Conservation (phyloP, 2,888 invertebrate genomes). For the Rotaria macrura region DNA sequence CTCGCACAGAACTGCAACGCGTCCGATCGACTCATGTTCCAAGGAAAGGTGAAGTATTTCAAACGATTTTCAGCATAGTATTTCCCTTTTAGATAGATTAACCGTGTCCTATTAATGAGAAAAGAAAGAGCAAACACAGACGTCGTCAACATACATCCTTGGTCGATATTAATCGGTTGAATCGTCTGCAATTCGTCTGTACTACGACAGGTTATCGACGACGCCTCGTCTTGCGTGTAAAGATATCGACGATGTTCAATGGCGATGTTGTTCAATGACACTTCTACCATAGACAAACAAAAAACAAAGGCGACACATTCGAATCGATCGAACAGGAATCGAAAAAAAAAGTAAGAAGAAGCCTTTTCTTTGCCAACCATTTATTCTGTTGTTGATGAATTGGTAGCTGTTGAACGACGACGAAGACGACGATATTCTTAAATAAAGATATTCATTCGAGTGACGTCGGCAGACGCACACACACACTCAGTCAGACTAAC, state of each 20-base stretch:
- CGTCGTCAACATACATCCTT: neutral
- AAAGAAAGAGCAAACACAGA: too few relatives aligned
- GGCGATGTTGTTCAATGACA: neutral
- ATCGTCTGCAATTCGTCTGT: neutral
- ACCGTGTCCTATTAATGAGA: too few relatives aligned
- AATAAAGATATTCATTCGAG: neutral
- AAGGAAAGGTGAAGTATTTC: neutral
- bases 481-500: neutral
- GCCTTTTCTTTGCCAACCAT: neutral
- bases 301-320: too few relatives aligned
- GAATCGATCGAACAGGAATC: too few relatives aligned
- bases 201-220: conserved; percentile 1
- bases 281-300: neutral
- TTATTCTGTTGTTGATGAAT: neutral
- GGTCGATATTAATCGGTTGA: neutral
- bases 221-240: neutral
- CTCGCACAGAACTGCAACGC: neutral
- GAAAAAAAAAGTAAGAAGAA: too few relatives aligned
- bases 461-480: neutral
- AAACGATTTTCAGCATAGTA: neutral
- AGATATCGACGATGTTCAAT: neutral
- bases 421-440: neutral
- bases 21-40: neutral
- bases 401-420: neutral
- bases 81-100: neutral